Conservation (phyloP, 1,140 invertebrate species). For the Aphelenchoides besseyi region DNA sequence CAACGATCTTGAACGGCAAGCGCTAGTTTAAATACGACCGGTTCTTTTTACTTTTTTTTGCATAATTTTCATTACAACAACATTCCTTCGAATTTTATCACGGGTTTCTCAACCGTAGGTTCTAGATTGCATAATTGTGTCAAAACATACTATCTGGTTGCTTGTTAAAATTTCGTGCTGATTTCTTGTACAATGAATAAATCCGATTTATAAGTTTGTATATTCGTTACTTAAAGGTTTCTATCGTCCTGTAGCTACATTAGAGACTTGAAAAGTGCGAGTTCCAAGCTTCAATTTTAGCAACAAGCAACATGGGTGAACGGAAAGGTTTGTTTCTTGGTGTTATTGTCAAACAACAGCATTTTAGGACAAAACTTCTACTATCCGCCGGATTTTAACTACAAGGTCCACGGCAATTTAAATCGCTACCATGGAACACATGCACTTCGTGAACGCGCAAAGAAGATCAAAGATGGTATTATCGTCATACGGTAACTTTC, state of each 20-base stretch:
- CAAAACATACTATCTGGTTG: not conserved
- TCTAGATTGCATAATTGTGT: not conserved
- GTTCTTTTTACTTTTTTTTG: not conserved
- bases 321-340: slow-evolving; percentile 94
- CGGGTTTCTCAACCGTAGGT: too few species aligned
- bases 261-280: too few species aligned
- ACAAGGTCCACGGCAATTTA: slow-evolving; percentile 77
- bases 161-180: not conserved
- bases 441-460: slow-evolving; percentile 86
- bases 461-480: slow-evolving; percentile 90
- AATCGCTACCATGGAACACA: slow-evolving; percentile 89
- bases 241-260: too few species aligned
- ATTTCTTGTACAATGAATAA: slow-evolving; percentile 6
- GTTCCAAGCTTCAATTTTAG: not conserved
- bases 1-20: slow-evolving; percentile 18
- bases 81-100: too few species aligned
- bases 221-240: too few species aligned
- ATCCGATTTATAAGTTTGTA: too few species aligned
- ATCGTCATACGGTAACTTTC: slow-evolving; percentile 77
- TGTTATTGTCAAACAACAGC: too few species aligned
- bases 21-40: slow-evolving; percentile 9
- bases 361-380: slow-evolving; percentile 67
- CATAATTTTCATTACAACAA: too few species aligned
- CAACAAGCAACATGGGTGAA: slow-evolving; percentile 73
- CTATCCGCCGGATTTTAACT: slow-evolving; percentile 98